Evolutionary conservation across 1,140 invertebrate species (phyloP).

Genomic region (Onthophagus taurus): DNA sequence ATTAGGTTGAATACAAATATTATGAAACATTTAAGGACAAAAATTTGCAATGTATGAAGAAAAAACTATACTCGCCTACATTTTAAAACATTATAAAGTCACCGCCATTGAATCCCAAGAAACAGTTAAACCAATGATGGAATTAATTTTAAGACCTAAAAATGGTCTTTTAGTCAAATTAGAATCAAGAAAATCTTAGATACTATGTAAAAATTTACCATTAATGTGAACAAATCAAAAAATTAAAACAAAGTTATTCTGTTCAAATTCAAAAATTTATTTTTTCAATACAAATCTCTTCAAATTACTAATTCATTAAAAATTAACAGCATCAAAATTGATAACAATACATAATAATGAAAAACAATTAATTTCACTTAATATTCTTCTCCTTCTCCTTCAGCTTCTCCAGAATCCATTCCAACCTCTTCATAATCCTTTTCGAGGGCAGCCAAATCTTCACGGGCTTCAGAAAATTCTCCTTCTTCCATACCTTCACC

Average conservation of each 20-base stretch:
- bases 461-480: constrained; percentile 76
- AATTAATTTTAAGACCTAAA: constrained; percentile 48
- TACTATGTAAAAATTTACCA: no score
- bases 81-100: constrained; percentile 54
- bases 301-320: neutral
- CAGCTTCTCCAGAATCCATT: constrained; percentile 30
- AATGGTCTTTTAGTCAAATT: constrained; percentile 44
- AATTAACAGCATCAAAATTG: neutral
- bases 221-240: no score
- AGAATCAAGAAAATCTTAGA: constrained; percentile 26
- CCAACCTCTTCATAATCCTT: constrained; percentile 61
- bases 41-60: constrained; percentile 69
- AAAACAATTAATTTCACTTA: constrained; percentile 16
- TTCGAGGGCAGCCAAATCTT: constrained; percentile 72
- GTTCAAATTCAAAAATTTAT: no score
- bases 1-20: neutral
- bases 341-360: neutral
- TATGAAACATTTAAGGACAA: constrained; percentile 49
- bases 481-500: constrained; percentile 71
- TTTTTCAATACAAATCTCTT: no score
- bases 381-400: constrained; percentile 35
- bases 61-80: constrained; percentile 55
- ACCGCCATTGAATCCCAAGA: constrained; percentile 46
- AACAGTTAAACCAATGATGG: constrained; percentile 43
- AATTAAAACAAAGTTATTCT: no score